Percentiles rank a stretch among this genome's conserved stretches.
phyloP scores from a whole-genome alignment of 2,797 vertebrate genomes.

The Aphelocoma californica region DNA sequence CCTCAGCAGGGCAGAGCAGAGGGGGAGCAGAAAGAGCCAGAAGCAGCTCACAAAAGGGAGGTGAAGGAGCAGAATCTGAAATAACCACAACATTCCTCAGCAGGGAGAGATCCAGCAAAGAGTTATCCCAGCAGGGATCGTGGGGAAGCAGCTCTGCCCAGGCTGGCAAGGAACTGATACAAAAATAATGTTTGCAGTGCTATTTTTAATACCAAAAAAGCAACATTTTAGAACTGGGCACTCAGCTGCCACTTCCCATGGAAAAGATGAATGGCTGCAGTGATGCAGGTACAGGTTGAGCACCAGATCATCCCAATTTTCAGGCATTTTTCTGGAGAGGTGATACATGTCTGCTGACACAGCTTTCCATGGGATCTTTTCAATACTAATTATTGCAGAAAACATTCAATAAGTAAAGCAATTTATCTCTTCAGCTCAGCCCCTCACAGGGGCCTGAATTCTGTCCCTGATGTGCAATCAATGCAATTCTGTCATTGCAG shows the following conservation, averaged over 20 bases:
- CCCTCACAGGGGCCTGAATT: neutral
- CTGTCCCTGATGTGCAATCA: neutral
- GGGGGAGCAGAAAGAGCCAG: neutral
- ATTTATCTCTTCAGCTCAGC: neutral
- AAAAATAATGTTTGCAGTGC: neutral
- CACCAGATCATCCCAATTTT: neutral
- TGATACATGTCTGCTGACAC: neutral
- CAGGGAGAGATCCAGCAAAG: neutral
- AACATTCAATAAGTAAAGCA: neutral
- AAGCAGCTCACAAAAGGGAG: neutral
- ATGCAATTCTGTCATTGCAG: neutral
- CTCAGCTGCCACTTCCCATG: neutral
- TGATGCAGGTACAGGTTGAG: neutral
- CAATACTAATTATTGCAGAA: neutral
- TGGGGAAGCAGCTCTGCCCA: neutral
- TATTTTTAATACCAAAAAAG: neutral
- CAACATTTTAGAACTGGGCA: neutral
- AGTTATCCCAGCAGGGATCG: accelerated
- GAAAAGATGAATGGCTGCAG: neutral
- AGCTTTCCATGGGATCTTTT: neutral
- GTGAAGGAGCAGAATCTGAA: neutral
- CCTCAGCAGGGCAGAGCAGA: neutral
- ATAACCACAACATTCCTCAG: neutral
- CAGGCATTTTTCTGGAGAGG: neutral
- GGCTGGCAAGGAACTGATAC: neutral